Evolutionary conservation across 1,140 invertebrate species (phyloP), one percentile per base, ranked within the genome.

Genomic region (Drosophila bifasciata): DNA sequence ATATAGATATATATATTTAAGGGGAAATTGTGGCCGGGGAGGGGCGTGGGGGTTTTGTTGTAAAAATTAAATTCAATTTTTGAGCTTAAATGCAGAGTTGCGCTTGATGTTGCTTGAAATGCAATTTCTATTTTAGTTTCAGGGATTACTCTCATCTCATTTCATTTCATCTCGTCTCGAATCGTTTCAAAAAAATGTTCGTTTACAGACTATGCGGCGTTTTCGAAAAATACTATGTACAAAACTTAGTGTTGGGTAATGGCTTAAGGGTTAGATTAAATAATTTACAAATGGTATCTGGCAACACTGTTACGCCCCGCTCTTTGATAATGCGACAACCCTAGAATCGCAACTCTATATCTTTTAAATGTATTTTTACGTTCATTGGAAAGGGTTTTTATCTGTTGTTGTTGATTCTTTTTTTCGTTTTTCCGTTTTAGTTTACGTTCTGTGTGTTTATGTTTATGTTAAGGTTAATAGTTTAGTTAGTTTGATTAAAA

Each of bases 11-110:
- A 23, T 50, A 16, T 25, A 1, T 11, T 68, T 69, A 36, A 13
- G 32, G 32, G 32, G 11, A 13, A 36, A 36, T 5, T 11, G 45
- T 32, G 53, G 41, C 44, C 13, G 40, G n/a, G 59, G 28, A 2
- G 45, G 40, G 19, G 28, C 11, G n/a, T n/a, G 36, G 9, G 48
- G 48, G 59, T 13, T 45, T 51, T 68, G 62, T 76, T 67, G 60
- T 83, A 89, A 80, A 89, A 84, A 85, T 78, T 89, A 85, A 84
- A 89, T 84, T 86, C 70, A 81, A 72, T 78, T 70, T 80, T 89
- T 89, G 85, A 85, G 77, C 80, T 89, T 89, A 80, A 89, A 89
- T 89, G 84, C 84, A 89, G 76, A 76, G 67, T 56, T 79, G 66
- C 66, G 57, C 59, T 70, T 70, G 66, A 73, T 75, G 76, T 73